Evolutionary conservation across 2,888 invertebrate species (phyloP).

Genomic region (Gandaritis pyraliata): DNA sequence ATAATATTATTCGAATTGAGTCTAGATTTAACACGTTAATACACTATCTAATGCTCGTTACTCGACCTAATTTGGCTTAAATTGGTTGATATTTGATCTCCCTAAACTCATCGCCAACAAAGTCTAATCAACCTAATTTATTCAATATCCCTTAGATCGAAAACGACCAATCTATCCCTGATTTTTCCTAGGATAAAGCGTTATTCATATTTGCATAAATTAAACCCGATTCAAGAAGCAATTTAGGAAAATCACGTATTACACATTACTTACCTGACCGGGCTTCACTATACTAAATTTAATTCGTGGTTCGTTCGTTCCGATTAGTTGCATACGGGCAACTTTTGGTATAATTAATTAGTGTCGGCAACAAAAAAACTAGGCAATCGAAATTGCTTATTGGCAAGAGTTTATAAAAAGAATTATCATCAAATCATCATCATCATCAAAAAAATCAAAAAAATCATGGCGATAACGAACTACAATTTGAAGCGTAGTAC

Average conservation of each 20-base stretch:
- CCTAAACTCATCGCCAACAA: neutral
- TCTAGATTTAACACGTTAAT: too few relatives aligned
- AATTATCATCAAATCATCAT: too few relatives aligned
- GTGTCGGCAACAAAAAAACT: neutral
- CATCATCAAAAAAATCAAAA: too few relatives aligned
- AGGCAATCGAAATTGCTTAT: too few relatives aligned
- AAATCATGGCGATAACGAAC: too few relatives aligned
- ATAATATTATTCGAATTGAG: too few relatives aligned
- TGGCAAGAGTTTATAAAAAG: too few relatives aligned
- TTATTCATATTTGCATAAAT: constrained; percentile 33
- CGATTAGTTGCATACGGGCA: constrained; percentile 11
- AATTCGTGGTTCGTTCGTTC: constrained; percentile 42
- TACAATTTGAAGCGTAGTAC: too few relatives aligned
- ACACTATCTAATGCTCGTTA: too few relatives aligned
- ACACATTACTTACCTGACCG: constrained; percentile 38
- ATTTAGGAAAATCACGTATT: constrained; percentile 34
- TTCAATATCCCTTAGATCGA: constrained; percentile 17
- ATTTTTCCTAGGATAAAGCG: constrained; percentile 25
- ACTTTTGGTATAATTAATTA: constrained; percentile 5
- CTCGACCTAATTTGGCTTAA: too few relatives aligned
- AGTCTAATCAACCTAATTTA: constrained; percentile 21
- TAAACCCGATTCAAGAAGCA: constrained; percentile 34
- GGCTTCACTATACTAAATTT: constrained; percentile 56
- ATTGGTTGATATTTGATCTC: neutral
- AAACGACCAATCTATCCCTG: constrained; percentile 12